Base-by-base conservation (phyloP, 2,113 vertebrate species). In the Anhinga rufa region DNA sequence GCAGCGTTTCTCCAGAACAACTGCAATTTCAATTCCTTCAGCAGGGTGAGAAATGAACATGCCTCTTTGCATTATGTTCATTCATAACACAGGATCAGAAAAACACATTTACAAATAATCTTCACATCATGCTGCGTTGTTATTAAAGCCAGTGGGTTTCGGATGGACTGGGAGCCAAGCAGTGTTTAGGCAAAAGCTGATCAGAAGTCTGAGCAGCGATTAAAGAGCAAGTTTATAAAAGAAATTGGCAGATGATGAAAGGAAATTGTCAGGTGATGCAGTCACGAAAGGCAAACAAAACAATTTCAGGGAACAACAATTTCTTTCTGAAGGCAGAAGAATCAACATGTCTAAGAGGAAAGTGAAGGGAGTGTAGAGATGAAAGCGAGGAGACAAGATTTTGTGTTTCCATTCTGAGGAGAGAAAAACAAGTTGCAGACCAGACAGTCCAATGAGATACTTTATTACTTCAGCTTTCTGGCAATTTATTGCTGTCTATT, bases 281-380 rank as follows among this genome's bases (percentile, higher is more conserved):
- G 85, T 34, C 74, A 86, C 0, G 0, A 80, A 89, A 91, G 54
- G 64, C 49, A 96, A 88, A 88, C 54, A 95, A 95, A 94, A 92
- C 79, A 89, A 95, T 82, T 52, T 68, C 78, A 91, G 38, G 54
- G 78, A 87, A 60, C 9, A 78, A 40, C 2, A 54, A 76, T 93
- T 94, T 91, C 57, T 57, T 84, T 92, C 74, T 89, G 62, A 93
- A 95, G n/a, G 65, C 38, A 77, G 66, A 90, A 92, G 86, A 89
- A 89, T 91, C 44, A 88, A 77, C 54, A n/a, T 5, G 42, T 70
- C 54, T 60, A 26, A 85, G 79, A 95, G 42, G 34, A 88, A 85
- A 92, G 57, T 42, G 65, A 82, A 40, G 40, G 46, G 36, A 85
- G 15, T 1, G 15, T 36, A 38, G 57, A 79, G 49, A 70, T 1